Evolutionary conservation across 37 sponge, comb jelly and placozoan genomes (phyloP).

Genomic region (Agelas oroides): DNA sequence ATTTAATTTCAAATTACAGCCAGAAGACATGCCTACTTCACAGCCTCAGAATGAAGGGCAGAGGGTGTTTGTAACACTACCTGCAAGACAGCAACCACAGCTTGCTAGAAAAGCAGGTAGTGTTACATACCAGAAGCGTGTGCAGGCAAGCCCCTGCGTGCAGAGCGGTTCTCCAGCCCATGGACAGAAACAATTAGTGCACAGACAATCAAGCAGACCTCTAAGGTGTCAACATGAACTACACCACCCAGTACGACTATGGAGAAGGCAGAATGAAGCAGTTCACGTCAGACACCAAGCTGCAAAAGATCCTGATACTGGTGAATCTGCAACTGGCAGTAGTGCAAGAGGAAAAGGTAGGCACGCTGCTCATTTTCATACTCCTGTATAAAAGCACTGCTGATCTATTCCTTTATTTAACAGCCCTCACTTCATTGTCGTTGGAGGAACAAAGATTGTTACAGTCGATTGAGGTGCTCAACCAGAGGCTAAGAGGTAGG

Average conservation of each 20-base stretch:
- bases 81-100: no score
- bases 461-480: conserved; percentile 72
- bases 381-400: no score
- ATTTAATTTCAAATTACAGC: neutral
- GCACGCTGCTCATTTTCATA: no score
- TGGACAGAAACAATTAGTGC: neutral
- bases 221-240: conserved; percentile 3
- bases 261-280: conserved; percentile 13
- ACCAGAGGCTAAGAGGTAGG: conserved; percentile 60
- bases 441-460: conserved; percentile 64
- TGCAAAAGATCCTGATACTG: neutral
- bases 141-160: neutral
- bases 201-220: conserved; percentile 5
- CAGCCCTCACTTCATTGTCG: conserved; percentile 34
- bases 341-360: no score
- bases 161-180: no score
- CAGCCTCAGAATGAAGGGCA: no score
- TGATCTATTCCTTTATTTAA: no score
- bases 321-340: neutral
- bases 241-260: neutral
- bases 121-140: neutral
- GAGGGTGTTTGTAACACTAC: no score
- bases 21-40: no score
- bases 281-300: neutral
- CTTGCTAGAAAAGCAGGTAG: neutral